Evolutionary conservation across 2,888 invertebrate species (phyloP).

Genomic region (Lymantria dispar): DNA sequence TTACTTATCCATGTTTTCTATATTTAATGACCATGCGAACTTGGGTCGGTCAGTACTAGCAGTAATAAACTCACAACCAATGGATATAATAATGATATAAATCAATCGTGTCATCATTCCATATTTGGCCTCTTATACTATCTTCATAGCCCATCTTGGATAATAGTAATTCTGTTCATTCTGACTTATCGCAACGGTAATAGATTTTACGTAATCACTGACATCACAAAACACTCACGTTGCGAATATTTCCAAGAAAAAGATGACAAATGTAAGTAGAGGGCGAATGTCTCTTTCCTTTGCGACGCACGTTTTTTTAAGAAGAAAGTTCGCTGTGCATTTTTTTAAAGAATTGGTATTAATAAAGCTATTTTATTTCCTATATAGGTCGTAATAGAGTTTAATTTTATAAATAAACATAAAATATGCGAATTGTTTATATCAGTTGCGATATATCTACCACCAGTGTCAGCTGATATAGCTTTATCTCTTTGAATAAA

Average conservation of each 20-base stretch:
- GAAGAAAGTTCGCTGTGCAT: conserved; percentile 38
- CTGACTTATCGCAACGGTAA: conserved; percentile 18
- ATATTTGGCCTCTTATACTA: conserved; percentile 9
- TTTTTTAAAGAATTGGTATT: conserved; percentile 19
- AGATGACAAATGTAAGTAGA: conserved; percentile 37
- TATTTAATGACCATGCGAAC: too few relatives aligned
- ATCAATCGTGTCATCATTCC: conserved; percentile 16
- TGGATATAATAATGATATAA: conserved; percentile 7
- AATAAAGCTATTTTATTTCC: conserved; percentile 15
- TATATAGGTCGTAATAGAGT: conserved; percentile 8
- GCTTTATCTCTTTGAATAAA: conserved; percentile 29
- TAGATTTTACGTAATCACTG: conserved; percentile 35
- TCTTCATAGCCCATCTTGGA: conserved; percentile 20
- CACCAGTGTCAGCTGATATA: conserved; percentile 19
- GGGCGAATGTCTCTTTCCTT: conserved; percentile 34
- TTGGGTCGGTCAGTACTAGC: too few relatives aligned
- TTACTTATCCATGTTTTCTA: too few relatives aligned
- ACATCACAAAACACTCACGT: conserved; percentile 41
- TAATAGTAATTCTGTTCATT: conserved; percentile 31
- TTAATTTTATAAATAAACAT: conserved; percentile 10
- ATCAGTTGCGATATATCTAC: conserved; percentile 33
- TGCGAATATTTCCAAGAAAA: conserved; percentile 33
- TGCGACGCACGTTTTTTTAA: conserved; percentile 44
- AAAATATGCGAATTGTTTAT: conserved; percentile 16
- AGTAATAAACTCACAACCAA: too few relatives aligned